Evolutionary conservation across 2,888 invertebrate genomes (phyloP), one percentile per base, ranked within the genome.

Genomic region (Criorhina ranunculi): DNA sequence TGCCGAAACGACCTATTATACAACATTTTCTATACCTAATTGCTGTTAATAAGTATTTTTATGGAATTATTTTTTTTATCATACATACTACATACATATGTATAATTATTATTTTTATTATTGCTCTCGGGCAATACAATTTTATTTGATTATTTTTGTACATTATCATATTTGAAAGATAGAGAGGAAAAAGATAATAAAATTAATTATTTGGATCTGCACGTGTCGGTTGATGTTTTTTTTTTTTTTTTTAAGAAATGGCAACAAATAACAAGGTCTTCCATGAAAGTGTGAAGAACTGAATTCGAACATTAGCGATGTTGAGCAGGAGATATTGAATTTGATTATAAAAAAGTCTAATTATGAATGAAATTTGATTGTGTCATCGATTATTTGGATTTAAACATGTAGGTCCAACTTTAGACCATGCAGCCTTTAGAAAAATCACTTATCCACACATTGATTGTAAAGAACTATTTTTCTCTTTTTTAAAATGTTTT

Each of bases 11-110:
- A 73, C 57, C 78, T 49, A 83, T 83, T 83, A 73, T 79, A 79
- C 79, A 78, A 83, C 70, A 72, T 82, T 82, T 60, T 72, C 82
- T 72, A 77, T 82, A n/a, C n/a, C n/a, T n/a, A 82, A 82, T 83
- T 62, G 67, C 78, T 83, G 78, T 83, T 83, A 73, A 83, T 83
- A 83, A 79, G 66, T 83, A 55, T 77, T 75, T 80, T 75, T 75
- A 69, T 75, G 67, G 73, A 60, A 55, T 55, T 73, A 60, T 66
- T 59, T 60, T 51, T 44, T 55, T 75, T 77, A 64, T 76, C 67
- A 79, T 73, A 67, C 4, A 4, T 24, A 24, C 24, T 24, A 24
- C 24, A 24, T 24, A 24, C 24, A 24, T 24, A 24, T 24, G 24
- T 24, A 24, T 24, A 4, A 83, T 73, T 60, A 73, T 78, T 72